These are phyloP conservation scores for Xenus cinereus DNA, from an alignment of 2,113 vertebrate genomes.

Conservation along the genomic window DNA sequence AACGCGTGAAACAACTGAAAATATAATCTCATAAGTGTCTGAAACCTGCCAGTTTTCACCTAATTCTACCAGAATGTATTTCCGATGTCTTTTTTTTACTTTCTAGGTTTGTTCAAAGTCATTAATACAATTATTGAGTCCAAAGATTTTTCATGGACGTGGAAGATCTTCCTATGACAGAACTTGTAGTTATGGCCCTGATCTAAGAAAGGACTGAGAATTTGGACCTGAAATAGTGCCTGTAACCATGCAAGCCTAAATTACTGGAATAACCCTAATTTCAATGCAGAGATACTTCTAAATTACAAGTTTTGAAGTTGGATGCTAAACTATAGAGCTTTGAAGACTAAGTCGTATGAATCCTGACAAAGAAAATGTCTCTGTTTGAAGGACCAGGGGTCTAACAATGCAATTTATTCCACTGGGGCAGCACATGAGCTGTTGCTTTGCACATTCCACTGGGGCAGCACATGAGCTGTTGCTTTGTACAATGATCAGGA, in stretches of 20 bases:
- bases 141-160: rapidly evolving
- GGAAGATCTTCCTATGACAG: neutral
- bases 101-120: neutral
- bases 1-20: neutral
- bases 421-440: neutral
- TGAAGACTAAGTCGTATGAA: neutral
- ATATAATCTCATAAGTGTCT: neutral
- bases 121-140: neutral
- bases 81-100: neutral
- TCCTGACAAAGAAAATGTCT: neutral
- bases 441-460: neutral
- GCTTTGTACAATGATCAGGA: neutral
- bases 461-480: neutral
- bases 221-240: neutral
- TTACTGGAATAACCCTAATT: neutral
- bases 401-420: neutral
- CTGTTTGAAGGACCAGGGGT: neutral
- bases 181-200: rapidly evolving
- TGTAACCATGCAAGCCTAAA: neutral
- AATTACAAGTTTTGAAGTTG: neutral
- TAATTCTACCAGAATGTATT: neutral
- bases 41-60: neutral
- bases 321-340: neutral
- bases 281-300: neutral
- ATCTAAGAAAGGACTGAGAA: neutral